Conservation (phyloP, 2,888 invertebrate species). For the Hypomecis atomaria region DNA sequence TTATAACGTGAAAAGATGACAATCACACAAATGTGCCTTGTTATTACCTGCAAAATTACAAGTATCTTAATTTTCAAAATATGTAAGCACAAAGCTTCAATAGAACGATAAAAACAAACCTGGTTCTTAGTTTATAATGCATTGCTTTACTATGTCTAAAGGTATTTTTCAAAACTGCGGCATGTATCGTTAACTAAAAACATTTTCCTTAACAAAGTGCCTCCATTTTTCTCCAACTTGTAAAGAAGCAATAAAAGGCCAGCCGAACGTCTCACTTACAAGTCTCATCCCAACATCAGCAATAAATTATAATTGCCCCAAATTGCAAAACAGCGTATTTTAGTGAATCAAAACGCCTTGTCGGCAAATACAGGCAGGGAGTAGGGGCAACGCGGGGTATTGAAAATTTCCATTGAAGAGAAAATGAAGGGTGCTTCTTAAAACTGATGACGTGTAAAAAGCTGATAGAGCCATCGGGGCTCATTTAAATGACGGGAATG, state of each 20-base stretch:
- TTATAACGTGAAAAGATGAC: too few relatives aligned
- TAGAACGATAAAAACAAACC: too few relatives aligned
- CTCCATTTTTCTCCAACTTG: background rate
- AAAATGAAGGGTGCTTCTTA: constrained; percentile 69
- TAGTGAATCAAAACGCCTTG: constrained; percentile 58
- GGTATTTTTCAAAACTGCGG: background rate
- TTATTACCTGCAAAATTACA: too few relatives aligned
- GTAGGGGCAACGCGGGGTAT: constrained; percentile 55
- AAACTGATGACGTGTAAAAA: constrained; percentile 80
- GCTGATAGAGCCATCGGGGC: constrained; percentile 74
- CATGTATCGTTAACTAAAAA: background rate
- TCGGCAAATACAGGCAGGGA: constrained; percentile 57
- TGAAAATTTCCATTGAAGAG: constrained; percentile 68
- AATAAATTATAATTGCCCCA: constrained; percentile 36
- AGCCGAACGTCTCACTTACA: background rate
- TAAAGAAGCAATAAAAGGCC: constrained; percentile 2
- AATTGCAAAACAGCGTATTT: constrained; percentile 48
- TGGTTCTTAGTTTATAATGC: too few relatives aligned
- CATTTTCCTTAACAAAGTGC: background rate
- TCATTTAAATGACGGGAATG: constrained; percentile 73
- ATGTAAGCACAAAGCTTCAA: too few relatives aligned
- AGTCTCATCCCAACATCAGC: constrained; percentile 22
- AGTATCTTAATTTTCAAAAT: too few relatives aligned
- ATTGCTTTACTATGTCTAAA: too few relatives aligned
- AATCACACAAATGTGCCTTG: too few relatives aligned